Conservation (phyloP, 2,113 vertebrate genomes). For the Tautogolabrus adspersus region DNA sequence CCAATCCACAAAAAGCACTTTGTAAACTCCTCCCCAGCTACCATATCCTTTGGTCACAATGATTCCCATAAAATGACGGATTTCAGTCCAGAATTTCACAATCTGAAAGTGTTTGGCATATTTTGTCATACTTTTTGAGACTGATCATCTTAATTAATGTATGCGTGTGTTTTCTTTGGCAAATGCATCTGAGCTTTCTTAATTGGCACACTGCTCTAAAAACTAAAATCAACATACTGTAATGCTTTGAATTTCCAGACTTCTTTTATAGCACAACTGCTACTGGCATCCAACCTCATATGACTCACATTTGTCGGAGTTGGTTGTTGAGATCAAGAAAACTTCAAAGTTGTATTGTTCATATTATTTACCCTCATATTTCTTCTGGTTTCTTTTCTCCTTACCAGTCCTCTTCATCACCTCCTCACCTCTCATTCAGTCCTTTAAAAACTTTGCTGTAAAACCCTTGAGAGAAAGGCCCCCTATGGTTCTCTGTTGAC, state of each 20-base stretch:
- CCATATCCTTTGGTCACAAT: no score
- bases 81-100: not conserved
- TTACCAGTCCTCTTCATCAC: not conserved
- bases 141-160: not conserved
- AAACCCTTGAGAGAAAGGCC: constrained; percentile 40
- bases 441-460: not conserved
- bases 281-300: not conserved
- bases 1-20: not conserved
- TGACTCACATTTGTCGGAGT: not conserved
- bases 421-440: not conserved
- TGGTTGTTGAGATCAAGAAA: constrained; percentile 11
- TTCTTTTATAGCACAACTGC: constrained; percentile 19
- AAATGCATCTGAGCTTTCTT: not conserved
- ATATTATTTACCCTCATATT: constrained; percentile 12
- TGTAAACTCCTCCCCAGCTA: not conserved
- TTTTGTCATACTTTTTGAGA: not conserved
- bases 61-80: not conserved
- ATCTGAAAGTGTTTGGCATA: not conserved
- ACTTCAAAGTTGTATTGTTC: not conserved
- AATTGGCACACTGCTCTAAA: not conserved
- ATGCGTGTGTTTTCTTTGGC: constrained; percentile 3
- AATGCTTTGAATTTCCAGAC: not conserved
- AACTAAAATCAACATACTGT: not conserved
- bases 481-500: constrained; percentile 67
- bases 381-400: not conserved